phyloP scores from a whole-genome alignment of 1,140 invertebrate genomes.

The Eurosta solidaginis region DNA sequence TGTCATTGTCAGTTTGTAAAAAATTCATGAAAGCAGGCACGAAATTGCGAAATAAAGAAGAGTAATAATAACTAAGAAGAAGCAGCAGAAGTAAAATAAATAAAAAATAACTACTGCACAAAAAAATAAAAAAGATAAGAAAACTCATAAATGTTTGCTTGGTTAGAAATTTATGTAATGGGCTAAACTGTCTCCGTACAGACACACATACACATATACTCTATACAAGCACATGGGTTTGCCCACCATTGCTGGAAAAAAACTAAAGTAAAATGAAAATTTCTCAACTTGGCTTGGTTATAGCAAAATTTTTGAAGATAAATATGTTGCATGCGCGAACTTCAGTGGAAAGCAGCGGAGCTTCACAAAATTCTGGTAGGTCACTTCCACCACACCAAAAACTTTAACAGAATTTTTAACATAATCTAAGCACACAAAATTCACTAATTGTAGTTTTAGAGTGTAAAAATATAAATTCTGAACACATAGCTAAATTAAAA shows the following conservation, averaged over 20 bases:
- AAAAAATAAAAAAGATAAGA: background rate
- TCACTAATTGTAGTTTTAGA: no score
- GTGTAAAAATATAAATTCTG: no score
- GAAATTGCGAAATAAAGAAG: constrained; percentile 13
- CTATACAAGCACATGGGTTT: background rate
- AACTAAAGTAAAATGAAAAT: background rate
- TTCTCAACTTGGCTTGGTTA: background rate
- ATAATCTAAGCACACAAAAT: no score
- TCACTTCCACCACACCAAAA: no score
- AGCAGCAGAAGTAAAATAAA: background rate
- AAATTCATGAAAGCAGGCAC: background rate
- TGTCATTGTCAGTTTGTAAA: constrained; percentile 26
- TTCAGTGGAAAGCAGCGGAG: no score
- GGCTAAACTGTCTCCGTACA: background rate
- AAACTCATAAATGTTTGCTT: constrained; percentile 14
- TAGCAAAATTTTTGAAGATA: no score
- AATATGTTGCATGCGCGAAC: no score
- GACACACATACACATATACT: background rate
- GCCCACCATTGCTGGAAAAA: no score
- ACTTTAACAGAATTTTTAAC: no score
- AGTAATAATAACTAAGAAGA: background rate
- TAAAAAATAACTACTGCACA: background rate
- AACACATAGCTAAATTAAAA: no score
- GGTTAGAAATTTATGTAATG: background rate
- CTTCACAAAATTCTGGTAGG: no score